phyloP scores from a whole-genome alignment of 2,888 invertebrate genomes.

The Rutpela maculata region DNA sequence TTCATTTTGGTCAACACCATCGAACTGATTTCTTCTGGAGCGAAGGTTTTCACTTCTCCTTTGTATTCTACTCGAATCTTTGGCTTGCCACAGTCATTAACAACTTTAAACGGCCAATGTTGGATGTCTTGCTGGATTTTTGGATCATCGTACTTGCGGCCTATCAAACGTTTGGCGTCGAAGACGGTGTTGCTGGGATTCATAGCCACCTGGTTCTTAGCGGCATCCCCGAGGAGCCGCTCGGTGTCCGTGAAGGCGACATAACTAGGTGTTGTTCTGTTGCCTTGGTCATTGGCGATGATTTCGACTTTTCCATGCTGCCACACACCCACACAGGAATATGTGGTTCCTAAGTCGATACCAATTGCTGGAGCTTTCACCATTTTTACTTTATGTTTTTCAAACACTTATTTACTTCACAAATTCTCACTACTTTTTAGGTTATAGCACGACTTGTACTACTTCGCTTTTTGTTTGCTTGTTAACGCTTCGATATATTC shows the following conservation, averaged over 20 bases:
- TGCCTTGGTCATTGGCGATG: constrained; percentile 90
- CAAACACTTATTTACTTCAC: background rate
- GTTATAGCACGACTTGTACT: background rate
- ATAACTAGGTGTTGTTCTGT: constrained; percentile 89
- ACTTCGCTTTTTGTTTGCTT: background rate
- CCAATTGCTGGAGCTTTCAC: constrained; percentile 79
- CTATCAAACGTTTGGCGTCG: constrained; percentile 86
- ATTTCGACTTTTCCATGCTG: constrained; percentile 90
- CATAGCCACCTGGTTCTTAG: constrained; percentile 83
- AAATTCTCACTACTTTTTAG: background rate
- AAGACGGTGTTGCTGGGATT: constrained; percentile 85
- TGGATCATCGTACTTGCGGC: constrained; percentile 84
- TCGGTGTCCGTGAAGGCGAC: constrained; percentile 85
- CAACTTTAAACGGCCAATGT: constrained; percentile 88
- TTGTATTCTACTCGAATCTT: constrained; percentile 82
- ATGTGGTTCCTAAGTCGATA: constrained; percentile 92
- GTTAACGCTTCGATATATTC: constrained; percentile 1
- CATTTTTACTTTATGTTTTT: constrained; percentile 57
- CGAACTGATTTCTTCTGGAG: constrained; percentile 83
- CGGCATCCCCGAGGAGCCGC: constrained; percentile 82
- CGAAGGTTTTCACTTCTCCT: constrained; percentile 79
- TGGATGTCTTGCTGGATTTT: constrained; percentile 88
- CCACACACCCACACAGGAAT: constrained; percentile 89
- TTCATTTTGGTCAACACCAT: constrained; percentile 77
- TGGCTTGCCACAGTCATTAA: constrained; percentile 80